phyloP scores from a whole-genome alignment of 2,888 invertebrate species.

The Sympetrum striolatum region DNA sequence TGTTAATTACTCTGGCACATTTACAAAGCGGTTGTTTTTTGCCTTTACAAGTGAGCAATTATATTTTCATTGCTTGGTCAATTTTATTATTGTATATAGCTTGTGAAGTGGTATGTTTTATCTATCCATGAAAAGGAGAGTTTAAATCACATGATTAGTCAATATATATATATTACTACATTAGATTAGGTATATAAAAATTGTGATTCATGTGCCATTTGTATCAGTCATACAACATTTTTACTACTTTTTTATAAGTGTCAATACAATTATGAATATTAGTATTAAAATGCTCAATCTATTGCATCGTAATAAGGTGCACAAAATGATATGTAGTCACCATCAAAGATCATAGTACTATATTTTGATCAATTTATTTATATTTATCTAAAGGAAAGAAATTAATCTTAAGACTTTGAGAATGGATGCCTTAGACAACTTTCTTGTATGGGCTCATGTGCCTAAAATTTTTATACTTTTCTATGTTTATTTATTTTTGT shows the following conservation, averaged over 20 bases:
- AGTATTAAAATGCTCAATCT: constrained; percentile 35
- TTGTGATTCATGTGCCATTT: constrained; percentile 40
- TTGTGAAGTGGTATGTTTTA: constrained; percentile 31
- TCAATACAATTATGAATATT: constrained; percentile 5
- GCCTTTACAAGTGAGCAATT: not conserved
- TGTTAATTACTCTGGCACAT: constrained; percentile 20
- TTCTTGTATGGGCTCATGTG: not conserved
- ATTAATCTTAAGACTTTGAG: constrained; percentile 9
- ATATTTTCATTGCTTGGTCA: constrained; percentile 40
- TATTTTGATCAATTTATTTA: constrained; percentile 37
- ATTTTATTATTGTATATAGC: constrained; percentile 32
- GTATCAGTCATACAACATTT: constrained; percentile 26
- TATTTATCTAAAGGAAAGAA: constrained; percentile 14
- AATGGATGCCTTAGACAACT: constrained; percentile 22
- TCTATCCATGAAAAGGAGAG: not conserved
- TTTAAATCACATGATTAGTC: not conserved
- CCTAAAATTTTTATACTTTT: constrained; percentile 23
- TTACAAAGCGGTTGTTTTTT: not conserved
- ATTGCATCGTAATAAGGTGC: constrained; percentile 5
- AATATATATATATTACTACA: not conserved
- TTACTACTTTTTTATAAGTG: constrained; percentile 21
- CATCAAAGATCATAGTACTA: constrained; percentile 18
- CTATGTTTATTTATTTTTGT: constrained; percentile 1
- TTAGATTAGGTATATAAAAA: not conserved
- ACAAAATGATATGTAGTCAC: not conserved